phyloP scores from a whole-genome alignment of 1,140 invertebrate genomes.

The Tribolium castaneum region DNA sequence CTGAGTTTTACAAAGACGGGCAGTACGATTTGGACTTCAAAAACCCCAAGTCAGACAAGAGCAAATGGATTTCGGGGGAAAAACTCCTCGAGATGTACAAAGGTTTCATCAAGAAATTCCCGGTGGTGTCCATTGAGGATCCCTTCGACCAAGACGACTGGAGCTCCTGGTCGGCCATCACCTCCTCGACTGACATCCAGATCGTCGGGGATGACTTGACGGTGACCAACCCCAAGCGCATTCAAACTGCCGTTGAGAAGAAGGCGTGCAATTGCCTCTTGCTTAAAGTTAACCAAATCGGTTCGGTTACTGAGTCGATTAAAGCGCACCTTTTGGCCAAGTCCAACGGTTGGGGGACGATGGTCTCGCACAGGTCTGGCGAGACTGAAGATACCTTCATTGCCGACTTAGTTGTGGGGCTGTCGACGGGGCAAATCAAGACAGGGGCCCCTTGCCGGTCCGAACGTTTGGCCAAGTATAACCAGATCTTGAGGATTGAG shows the following conservation, averaged over 20 bases:
- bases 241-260: slow-evolving; percentile 94
- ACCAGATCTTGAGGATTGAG: slow-evolving; percentile 98
- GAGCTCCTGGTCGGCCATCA: slow-evolving; percentile 90
- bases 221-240: slow-evolving; percentile 90
- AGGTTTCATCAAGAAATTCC: slow-evolving; percentile 92
- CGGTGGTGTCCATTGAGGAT: slow-evolving; percentile 98
- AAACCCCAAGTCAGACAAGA: slow-evolving; percentile 88
- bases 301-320: slow-evolving; percentile 96
- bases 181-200: slow-evolving; percentile 83
- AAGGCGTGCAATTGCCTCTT: slow-evolving; percentile 97
- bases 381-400: slow-evolving; percentile 99
- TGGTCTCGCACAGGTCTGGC: slow-evolving; percentile 97
- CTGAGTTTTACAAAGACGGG: slow-evolving; percentile 89
- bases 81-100: slow-evolving; percentile 88
- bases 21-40: slow-evolving; percentile 98
- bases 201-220: slow-evolving; percentile 97
- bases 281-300: slow-evolving; percentile 98
- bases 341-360: slow-evolving; percentile 94
- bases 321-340: slow-evolving; percentile 94
- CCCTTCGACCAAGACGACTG: slow-evolving; percentile 98
- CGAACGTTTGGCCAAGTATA: slow-evolving; percentile 98
- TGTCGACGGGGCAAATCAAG: slow-evolving; percentile 98
- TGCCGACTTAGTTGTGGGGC: slow-evolving; percentile 95
- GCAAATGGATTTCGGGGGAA: slow-evolving; percentile 79
- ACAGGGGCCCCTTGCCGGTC: slow-evolving; percentile 98